Conservation (phyloP, 1,140 invertebrate genomes). For the Neodiprion pinetum region DNA sequence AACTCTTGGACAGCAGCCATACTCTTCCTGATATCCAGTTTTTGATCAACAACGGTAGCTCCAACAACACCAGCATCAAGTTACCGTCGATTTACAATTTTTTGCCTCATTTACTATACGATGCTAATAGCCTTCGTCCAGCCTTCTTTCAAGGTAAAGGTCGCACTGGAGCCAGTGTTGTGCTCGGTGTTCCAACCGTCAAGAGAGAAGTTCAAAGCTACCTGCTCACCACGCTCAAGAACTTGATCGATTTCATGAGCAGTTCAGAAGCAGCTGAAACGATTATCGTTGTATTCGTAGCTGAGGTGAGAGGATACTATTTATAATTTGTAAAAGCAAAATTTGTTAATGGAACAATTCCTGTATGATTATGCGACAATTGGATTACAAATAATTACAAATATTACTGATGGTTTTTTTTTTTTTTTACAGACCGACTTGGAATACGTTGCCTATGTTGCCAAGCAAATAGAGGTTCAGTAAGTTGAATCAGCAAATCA, state of each 20-base stretch:
- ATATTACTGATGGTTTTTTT: constrained; percentile 32
- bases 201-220: constrained; percentile 89
- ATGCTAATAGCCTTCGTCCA: constrained; percentile 79
- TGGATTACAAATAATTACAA: background rate
- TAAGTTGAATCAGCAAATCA: constrained; percentile 59
- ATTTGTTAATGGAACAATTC: constrained; percentile 28
- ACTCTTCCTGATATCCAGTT: constrained; percentile 55
- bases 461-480: constrained; percentile 78
- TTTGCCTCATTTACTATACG: constrained; percentile 84
- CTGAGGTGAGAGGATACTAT: constrained; percentile 69
- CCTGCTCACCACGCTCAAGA: constrained; percentile 85
- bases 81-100: constrained; percentile 86
- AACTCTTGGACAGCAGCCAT: constrained; percentile 50
- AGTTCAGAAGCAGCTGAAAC: constrained; percentile 79
- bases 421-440: constrained; percentile 67
- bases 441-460: constrained; percentile 74
- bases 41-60: constrained; percentile 49
- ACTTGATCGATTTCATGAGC: constrained; percentile 83
- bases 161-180: constrained; percentile 78
- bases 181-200: constrained; percentile 90
- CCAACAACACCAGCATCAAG: constrained; percentile 54
- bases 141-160: constrained; percentile 79
- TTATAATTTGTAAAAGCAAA: background rate
- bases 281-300: constrained; percentile 90
- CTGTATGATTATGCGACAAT: background rate